These are phyloP conservation scores for Caenorhabditis wallacei DNA, from an alignment of 2,888 invertebrate genomes.

Conservation along the genomic window DNA sequence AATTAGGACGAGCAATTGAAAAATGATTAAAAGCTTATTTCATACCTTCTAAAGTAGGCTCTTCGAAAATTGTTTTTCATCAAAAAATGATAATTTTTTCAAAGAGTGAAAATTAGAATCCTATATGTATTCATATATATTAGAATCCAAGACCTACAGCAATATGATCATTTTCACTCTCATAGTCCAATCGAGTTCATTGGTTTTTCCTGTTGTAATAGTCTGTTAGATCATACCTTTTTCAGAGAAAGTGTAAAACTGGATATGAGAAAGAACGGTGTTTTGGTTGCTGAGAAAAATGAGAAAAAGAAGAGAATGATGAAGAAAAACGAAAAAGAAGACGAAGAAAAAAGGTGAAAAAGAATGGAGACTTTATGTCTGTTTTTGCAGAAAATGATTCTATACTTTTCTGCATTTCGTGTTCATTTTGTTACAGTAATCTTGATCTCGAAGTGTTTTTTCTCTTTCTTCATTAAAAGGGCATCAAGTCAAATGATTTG, in stretches of 20 bases:
- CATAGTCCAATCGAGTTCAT: background rate
- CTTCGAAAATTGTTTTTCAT: no score
- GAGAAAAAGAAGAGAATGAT: conserved; percentile 18
- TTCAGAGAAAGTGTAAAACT: conserved; percentile 43
- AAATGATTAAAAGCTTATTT: no score
- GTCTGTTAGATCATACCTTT: conserved; percentile 23
- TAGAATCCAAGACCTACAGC: background rate
- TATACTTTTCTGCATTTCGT: conserved; percentile 12
- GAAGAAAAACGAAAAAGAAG: conserved; percentile 12
- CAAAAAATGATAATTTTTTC: no score
- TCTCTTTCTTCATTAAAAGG: background rate
- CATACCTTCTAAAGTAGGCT: no score
- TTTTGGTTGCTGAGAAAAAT: conserved; percentile 10
- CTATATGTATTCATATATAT: no score
- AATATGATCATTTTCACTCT: background rate
- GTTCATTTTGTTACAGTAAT: background rate
- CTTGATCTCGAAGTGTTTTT: background rate
- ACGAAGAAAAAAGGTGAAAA: conserved; percentile 3
- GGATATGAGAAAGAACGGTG: conserved; percentile 31
- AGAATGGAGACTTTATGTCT: conserved; percentile 20
- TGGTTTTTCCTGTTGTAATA: conserved; percentile 13
- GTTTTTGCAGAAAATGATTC: conserved; percentile 26
- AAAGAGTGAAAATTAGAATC: no score
- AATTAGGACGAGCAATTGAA: no score
- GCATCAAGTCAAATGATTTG: background rate